Percentiles rank a stretch among this genome's conserved stretches.
Conservation (phyloP, 1,140 invertebrate genomes). For the Stegodyphus dumicola region DNA sequence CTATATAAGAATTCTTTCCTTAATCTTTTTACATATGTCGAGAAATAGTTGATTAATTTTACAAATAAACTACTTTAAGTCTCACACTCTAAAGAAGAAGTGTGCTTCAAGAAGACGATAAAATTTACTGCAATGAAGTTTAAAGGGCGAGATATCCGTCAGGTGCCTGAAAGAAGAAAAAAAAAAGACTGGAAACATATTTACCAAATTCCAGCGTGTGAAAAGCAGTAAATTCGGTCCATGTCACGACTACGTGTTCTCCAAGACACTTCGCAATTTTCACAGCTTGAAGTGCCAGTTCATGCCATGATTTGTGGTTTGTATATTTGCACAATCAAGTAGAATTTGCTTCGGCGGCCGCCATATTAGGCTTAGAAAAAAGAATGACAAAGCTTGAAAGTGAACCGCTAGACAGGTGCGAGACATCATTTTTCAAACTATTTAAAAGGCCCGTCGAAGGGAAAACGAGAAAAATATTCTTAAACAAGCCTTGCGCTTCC, state of each 20-base stretch:
- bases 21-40: no score
- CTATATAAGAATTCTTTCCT: no score
- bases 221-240: slow-evolving; percentile 17
- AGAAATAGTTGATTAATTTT: no score
- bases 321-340: slow-evolving; percentile 10
- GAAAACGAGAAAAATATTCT: no score
- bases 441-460: no score
- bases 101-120: no score
- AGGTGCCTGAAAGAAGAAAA: neutral
- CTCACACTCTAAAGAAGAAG: no score
- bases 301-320: slow-evolving; percentile 9
- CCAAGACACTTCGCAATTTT: slow-evolving; percentile 14
- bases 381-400: neutral
- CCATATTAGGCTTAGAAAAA: slow-evolving; percentile 5
- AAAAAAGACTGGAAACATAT: neutral
- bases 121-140: no score
- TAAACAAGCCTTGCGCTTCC: no score
- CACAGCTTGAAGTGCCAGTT: slow-evolving; percentile 6
- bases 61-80: no score
- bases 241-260: slow-evolving; percentile 19
- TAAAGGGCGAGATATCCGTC: no score
- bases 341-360: neutral
- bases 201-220: slow-evolving; percentile 15
- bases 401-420: no score
- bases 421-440: slow-evolving; percentile 4